phyloP scores from a whole-genome alignment of 2,113 vertebrate genomes.

The Triplophysa siluroides region DNA sequence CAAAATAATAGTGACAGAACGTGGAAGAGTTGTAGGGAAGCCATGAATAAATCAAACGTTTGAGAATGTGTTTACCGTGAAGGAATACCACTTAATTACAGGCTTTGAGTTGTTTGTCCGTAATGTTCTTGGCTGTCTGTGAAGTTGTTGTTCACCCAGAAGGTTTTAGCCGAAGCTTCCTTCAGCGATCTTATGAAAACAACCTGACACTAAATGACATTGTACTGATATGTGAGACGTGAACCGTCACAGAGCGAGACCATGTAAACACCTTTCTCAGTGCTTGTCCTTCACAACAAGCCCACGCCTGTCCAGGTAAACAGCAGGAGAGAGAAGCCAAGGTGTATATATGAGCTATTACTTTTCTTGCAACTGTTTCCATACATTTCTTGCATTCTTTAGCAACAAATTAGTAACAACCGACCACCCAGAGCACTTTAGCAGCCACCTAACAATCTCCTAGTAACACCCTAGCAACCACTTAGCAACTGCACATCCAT shows the following conservation, averaged over 20 bases:
- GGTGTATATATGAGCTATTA: slow-evolving; percentile 21
- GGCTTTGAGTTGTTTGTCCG: slow-evolving; percentile 5
- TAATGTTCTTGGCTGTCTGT: neutral
- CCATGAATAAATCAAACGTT: slow-evolving; percentile 20
- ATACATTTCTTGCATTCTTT: slow-evolving; percentile 1
- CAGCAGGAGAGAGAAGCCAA: neutral
- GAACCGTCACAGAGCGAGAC: neutral
- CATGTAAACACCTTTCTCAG: slow-evolving; percentile 23
- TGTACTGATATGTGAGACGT: neutral
- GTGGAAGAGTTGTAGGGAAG: neutral
- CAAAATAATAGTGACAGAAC: slow-evolving; percentile 15
- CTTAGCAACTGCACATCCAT: too few species aligned
- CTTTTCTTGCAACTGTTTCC: slow-evolving; percentile 35
- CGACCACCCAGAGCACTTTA: too few species aligned
- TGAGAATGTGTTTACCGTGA: slow-evolving; percentile 17
- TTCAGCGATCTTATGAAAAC: neutral
- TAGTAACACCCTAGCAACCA: too few species aligned
- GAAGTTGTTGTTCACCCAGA: neutral
- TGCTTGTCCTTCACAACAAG: slow-evolving; percentile 45
- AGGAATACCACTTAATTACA: slow-evolving; percentile 28
- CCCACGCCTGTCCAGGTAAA: slow-evolving; percentile 49
- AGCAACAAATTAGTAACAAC: too few species aligned
- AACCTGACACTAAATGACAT: neutral
- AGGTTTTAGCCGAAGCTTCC: neutral
- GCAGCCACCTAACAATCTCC: too few species aligned